Conservation (phyloP, 2,113 vertebrate species). For the Xiphophorus hellerii region DNA sequence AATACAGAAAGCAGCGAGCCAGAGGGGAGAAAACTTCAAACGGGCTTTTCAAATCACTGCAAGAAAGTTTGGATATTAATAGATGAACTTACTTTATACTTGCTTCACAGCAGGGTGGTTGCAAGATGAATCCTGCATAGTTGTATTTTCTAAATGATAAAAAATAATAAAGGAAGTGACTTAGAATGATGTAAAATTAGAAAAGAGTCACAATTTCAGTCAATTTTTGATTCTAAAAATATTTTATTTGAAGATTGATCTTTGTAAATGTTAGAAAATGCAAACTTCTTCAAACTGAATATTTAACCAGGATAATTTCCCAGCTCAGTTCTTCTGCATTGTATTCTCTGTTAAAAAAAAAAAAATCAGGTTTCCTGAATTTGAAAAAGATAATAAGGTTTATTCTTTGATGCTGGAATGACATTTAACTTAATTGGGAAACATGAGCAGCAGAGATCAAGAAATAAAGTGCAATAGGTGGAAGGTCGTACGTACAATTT, state of each 20-base stretch:
- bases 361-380: not conserved
- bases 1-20: not conserved
- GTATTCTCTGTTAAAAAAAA: not conserved
- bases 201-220: not conserved
- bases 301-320: not conserved
- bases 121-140: not conserved
- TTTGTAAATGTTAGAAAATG: not conserved
- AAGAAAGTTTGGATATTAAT: not conserved
- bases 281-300: not conserved
- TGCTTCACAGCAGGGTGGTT: not conserved
- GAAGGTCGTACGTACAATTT: not conserved
- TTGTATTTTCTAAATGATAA: not conserved
- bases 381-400: not conserved
- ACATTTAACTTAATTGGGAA: constrained; percentile 1
- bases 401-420: not conserved
- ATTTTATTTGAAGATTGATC: not conserved
- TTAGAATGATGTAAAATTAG: not conserved
- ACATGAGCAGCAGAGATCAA: not conserved
- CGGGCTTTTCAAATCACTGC: not conserved
- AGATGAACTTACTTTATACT: not conserved
- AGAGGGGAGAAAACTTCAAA: not conserved
- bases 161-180: not conserved
- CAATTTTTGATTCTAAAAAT: not conserved
- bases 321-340: not conserved
- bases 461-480: not conserved